These are phyloP conservation scores for Nemotelus nigrinus DNA, from an alignment of 2,888 invertebrate species.

Conservation along the genomic window DNA sequence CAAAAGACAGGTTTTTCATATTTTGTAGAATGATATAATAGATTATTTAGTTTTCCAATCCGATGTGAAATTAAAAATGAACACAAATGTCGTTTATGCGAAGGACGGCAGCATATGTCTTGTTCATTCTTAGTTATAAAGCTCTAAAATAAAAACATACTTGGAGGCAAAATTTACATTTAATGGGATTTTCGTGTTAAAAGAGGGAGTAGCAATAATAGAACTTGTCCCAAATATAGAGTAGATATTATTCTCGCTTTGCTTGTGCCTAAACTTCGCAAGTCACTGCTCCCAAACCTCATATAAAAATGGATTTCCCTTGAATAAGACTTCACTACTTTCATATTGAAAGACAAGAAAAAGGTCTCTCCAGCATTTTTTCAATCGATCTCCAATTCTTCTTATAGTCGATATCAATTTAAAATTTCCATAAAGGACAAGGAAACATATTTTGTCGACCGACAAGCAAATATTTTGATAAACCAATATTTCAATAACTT, in stretches of 20 bases:
- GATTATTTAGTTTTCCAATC: too few relatives aligned
- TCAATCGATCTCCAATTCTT: conserved; percentile 25
- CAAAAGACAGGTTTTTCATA: too few relatives aligned
- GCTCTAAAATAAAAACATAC: not conserved
- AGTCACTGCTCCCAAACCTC: conserved; percentile 15
- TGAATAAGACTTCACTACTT: conserved; percentile 29
- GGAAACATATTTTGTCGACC: not conserved
- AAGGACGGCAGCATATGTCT: too few relatives aligned
- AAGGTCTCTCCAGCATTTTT: not conserved
- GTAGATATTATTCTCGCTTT: conserved; percentile 25
- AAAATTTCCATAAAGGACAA: conserved; percentile 18
- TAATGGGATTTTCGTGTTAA: conserved; percentile 40
- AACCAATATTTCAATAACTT: conserved; percentile 4
- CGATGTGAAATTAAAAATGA: too few relatives aligned
- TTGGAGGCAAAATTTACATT: conserved; percentile 30
- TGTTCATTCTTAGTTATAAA: too few relatives aligned
- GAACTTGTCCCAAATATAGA: conserved; percentile 24
- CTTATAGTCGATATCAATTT: conserved; percentile 26
- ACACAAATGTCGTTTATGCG: too few relatives aligned
- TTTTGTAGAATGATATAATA: too few relatives aligned
- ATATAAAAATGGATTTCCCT: conserved; percentile 20
- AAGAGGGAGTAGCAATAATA: conserved; percentile 28
- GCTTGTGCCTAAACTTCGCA: not conserved
- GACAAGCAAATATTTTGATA: conserved; percentile 25
- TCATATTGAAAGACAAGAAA: not conserved